phyloP scores from a whole-genome alignment of 1,140 invertebrate species.

The Atta colombica region DNA sequence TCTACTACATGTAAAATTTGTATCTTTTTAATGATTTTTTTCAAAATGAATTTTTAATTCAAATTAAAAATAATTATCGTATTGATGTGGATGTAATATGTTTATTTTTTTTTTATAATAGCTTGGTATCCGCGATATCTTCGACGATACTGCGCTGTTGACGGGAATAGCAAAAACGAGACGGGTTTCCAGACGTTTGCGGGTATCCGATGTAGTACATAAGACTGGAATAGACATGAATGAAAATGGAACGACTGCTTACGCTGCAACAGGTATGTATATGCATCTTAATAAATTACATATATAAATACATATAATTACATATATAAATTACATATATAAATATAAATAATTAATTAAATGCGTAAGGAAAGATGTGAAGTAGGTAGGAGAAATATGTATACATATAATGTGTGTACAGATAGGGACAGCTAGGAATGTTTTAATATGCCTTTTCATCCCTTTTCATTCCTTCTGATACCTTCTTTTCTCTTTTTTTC shows the following conservation, averaged over 20 bases:
- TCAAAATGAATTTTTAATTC: too few species aligned
- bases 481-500: too few species aligned
- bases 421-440: too few species aligned
- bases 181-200: constrained; percentile 85
- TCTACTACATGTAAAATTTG: neutral
- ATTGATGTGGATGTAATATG: neutral
- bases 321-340: neutral
- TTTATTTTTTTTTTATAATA: constrained; percentile 77
- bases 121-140: constrained; percentile 91
- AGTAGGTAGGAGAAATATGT: neutral
- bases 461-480: too few species aligned
- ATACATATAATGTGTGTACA: too few species aligned
- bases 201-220: constrained; percentile 92
- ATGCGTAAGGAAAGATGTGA: too few species aligned
- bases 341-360: neutral
- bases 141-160: constrained; percentile 90
- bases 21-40: neutral
- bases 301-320: neutral
- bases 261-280: constrained; percentile 90
- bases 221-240: constrained; percentile 94
- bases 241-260: constrained; percentile 93
- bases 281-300: neutral
- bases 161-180: constrained; percentile 88
- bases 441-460: too few species aligned
- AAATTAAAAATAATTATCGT: constrained; percentile 4